Percentiles rank a stretch among this genome's conserved stretches.
phyloP scores from a whole-genome alignment of 2,113 vertebrate species.

The Dipodomys stephensi region DNA sequence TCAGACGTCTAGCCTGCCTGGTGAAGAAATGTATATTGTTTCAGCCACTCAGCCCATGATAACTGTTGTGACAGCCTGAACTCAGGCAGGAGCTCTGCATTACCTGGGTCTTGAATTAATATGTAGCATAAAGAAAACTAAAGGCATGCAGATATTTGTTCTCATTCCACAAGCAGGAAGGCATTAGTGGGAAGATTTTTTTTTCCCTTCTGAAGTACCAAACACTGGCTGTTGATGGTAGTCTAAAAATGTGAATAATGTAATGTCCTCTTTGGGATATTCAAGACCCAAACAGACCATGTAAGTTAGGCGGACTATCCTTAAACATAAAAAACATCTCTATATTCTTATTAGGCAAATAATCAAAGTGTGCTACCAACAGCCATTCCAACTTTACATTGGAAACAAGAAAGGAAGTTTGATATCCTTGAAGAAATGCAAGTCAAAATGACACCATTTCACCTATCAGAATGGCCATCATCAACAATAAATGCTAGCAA shows the following conservation, averaged over 20 bases:
- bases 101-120: background rate
- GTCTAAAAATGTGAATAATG: background rate
- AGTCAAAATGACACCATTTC: no score
- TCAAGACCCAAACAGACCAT: background rate
- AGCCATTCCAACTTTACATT: background rate
- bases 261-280: background rate
- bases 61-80: no score
- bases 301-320: background rate
- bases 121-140: background rate
- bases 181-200: background rate
- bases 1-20: background rate
- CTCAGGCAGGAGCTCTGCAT: background rate
- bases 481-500: no score
- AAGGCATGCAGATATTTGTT: background rate
- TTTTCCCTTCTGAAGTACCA: background rate
- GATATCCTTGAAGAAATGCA: background rate
- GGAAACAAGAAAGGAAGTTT: background rate
- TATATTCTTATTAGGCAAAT: background rate
- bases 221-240: background rate
- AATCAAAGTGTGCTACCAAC: background rate
- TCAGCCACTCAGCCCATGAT: no score
- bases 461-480: no score
- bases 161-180: background rate
- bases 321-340: background rate
- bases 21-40: no score